Evolutionary conservation across 2,113 vertebrate species (phyloP), one percentile per base, ranked within the genome.

Genomic region (Cisticola juncidis): DNA sequence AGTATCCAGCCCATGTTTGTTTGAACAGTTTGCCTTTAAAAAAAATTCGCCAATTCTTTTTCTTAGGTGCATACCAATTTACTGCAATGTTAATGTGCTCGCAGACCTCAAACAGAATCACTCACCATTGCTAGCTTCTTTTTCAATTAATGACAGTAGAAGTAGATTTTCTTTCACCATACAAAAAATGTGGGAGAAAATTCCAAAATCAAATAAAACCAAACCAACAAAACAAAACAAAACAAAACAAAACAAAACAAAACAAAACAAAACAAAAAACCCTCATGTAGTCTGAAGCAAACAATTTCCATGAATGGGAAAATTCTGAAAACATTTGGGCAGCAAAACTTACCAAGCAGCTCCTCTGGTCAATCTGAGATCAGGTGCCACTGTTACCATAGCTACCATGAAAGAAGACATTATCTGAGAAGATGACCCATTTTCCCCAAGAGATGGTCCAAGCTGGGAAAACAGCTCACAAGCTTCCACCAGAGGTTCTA

Each of bases 41-140:
- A 50, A 54, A 77, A 22, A 0, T 0, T 0, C 33, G 9, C 4
- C 40, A 9, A 1, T n/a, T 14, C 11, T 69, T 86, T 50, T 74
- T 35, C 36, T 81, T 65, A 53, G 6, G 25, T 12, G 24, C 20
- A 65, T 45, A 35, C 33, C 2, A 42, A 29, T 40, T 71, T 70
- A 22, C 29, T 53, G n/a, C 31, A 69, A 14, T 42, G 20, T 18
- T 64, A 36, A 53, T 40, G 17, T 58, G 21, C n/a, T 23, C 35
- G 28, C 54, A 81, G n/a, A 57, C 6, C 40, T 51, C 57, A 74
- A 38, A 44, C 14, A 35, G 9, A 72, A 51, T 47, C 36, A 48
- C 33, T 45, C 9, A 7, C 13, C 36, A 14, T 21, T 74, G 47
- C 51, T 40, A 66, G 13, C 38, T 81, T 65, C 6, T 26, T 71